A percentile compares a stretch with the other conserved stretches of the same genome.
phyloP scores from a whole-genome alignment of 1,140 invertebrate species.

The Drosophila suzukii region DNA sequence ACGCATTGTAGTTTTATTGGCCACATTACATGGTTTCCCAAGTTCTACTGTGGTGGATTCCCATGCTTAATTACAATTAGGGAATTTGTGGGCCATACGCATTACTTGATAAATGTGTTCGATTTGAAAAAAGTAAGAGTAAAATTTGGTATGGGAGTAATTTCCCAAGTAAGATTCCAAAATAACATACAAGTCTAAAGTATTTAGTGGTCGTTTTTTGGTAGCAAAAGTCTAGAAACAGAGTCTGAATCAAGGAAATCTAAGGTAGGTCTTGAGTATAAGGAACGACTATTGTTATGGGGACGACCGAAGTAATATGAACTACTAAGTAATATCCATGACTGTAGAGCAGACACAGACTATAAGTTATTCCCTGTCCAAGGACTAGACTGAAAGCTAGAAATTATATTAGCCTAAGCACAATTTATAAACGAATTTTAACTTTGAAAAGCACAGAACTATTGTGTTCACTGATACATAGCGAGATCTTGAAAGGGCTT shows the following conservation, averaged over 20 bases:
- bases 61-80: constrained; percentile 81
- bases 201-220: constrained; percentile 33
- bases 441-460: constrained; percentile 8
- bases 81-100: constrained; percentile 53
- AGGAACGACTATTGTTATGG: too few relatives aligned
- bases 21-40: constrained; percentile 48
- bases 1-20: constrained; percentile 61
- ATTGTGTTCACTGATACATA: constrained; percentile 43
- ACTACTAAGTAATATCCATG: too few relatives aligned
- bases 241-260: not conserved
- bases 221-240: not conserved
- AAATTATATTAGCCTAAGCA: too few relatives aligned
- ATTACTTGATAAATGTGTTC: constrained; percentile 40
- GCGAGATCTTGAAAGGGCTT: not conserved
- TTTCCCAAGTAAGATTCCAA: not conserved
- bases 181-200: not conserved
- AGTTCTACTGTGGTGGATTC: constrained; percentile 43
- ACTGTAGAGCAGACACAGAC: too few relatives aligned
- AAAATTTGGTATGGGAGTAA: not conserved
- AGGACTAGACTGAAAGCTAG: constrained; percentile 14
- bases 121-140: constrained; percentile 42
- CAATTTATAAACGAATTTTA: too few relatives aligned
- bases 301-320: too few relatives aligned
- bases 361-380: too few relatives aligned
- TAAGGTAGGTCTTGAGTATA: not conserved